phyloP scores from a whole-genome alignment of 2,113 vertebrate genomes.

The Gadus macrocephalus region DNA sequence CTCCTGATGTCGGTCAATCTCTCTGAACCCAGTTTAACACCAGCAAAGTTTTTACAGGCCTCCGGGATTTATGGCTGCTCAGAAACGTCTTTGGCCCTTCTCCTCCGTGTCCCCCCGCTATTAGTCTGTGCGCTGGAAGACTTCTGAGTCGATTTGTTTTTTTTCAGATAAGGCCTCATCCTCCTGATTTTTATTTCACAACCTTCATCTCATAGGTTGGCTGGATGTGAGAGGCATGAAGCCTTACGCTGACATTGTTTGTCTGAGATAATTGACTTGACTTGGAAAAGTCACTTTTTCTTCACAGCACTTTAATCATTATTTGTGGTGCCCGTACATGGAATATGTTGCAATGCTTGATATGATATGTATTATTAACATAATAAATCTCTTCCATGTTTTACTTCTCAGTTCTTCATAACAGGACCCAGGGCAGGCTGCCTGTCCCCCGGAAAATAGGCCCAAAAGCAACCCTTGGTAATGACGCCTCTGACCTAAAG shows the following conservation, averaged over 20 bases:
- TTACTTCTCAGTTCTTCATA: slow-evolving; percentile 57
- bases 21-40: slow-evolving; percentile 27
- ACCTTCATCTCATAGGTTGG: slow-evolving; percentile 5
- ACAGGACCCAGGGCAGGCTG: slow-evolving; percentile 54
- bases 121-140: slow-evolving; percentile 31
- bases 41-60: slow-evolving; percentile 26
- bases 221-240: background rate
- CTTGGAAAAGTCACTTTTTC: no score
- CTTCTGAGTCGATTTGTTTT: slow-evolving; percentile 30
- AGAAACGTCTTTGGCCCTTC: slow-evolving; percentile 31
- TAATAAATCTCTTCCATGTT: slow-evolving; percentile 34
- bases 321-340: background rate
- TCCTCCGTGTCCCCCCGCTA: slow-evolving; percentile 20
- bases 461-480: slow-evolving; percentile 63
- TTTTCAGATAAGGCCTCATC: slow-evolving; percentile 14
- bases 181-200: slow-evolving; percentile 5
- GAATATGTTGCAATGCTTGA: no score
- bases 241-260: slow-evolving; percentile 1
- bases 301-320: no score
- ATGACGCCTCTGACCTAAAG: slow-evolving; percentile 49
- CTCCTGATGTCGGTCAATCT: slow-evolving; percentile 22
- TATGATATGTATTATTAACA: no score
- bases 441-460: slow-evolving; percentile 24
- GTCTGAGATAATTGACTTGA: no score
- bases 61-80: slow-evolving; percentile 23